Evolutionary conservation across 2,113 vertebrate genomes (phyloP), one percentile per base, ranked within the genome.

Genomic region (Trochalopteron elliotii): DNA sequence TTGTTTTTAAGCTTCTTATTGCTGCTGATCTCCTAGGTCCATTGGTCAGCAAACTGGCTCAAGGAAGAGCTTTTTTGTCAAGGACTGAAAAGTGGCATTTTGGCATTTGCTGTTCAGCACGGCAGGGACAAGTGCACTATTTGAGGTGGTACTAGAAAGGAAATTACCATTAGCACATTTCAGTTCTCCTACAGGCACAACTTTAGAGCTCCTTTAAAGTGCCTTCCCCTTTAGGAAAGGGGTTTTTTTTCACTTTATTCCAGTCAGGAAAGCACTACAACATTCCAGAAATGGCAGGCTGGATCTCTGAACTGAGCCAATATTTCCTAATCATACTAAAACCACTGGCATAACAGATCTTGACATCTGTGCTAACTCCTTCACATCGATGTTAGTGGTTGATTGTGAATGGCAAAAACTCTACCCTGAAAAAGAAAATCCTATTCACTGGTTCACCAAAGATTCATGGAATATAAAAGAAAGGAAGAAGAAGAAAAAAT

Each of bases 1-100:
- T 87, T 95, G 69, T 93, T 95, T 96, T 95, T 91, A 94, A 95
- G 81, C 64, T 56, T 89, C 71, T 94, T 89, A 61, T 50, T 96
- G 33, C 65, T 90, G 44, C 70, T 96, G 93, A 93, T 93, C 67
- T 96, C 61, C 33, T 88, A 74, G 65, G 75, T 78, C 57, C 40
- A 65, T 92, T 93, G 68, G 76, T 96, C 75, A 83, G 80, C 71
- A 95, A 44, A 82, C 67, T 76, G 67, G 61, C 69, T 94, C 70
- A 88, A 94, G 81, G 74, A 74, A 83, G 74, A 71, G 65, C 33
- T 94, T 96, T 86, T 86, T 93, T 96, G 87, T 96, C 49, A 88
- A 56, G 50, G 47, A 44, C 74, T 95, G 86, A 88, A 97, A 96
- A 89, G 64, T 56, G 17, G 12, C 53, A 97, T 95, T 97, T 85